Percentiles rank a stretch among this genome's conserved stretches.
These are phyloP conservation scores for Seira musarum DNA, from an alignment of 2,888 invertebrate species.

Conservation along the genomic window DNA sequence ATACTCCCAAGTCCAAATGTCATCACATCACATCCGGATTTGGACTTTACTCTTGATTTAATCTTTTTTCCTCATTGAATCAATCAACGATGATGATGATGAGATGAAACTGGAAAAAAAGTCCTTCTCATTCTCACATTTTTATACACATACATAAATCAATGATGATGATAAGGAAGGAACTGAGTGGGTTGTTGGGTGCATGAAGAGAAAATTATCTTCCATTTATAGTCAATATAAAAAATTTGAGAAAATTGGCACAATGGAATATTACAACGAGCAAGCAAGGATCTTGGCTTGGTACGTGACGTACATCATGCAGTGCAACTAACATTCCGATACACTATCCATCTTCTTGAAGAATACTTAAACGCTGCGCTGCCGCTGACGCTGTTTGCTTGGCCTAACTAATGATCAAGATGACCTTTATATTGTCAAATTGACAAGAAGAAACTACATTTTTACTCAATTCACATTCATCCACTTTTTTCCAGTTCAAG, in stretches of 20 bases:
- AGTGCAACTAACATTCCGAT: no score
- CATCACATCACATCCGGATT: conserved; percentile 44
- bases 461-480: background rate
- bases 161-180: background rate
- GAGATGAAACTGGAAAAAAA: conserved; percentile 8
- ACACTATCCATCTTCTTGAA: no score
- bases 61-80: background rate
- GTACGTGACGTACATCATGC: conserved; percentile 1
- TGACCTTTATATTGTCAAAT: conserved; percentile 25
- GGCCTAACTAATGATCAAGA: conserved; percentile 19
- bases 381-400: background rate
- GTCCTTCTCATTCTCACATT: background rate
- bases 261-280: conserved; percentile 1
- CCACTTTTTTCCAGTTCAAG: background rate
- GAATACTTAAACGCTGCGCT: no score
- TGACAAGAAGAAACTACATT: background rate
- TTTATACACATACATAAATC: background rate
- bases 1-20: background rate
- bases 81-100: background rate
- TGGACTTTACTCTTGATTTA: conserved; percentile 47
- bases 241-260: background rate
- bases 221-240: background rate
- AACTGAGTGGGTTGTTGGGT: background rate
- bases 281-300: no score
- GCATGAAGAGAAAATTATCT: background rate